These are phyloP conservation scores for Scomber japonicus DNA, from an alignment of 2,113 vertebrate species.

Conservation along the genomic window DNA sequence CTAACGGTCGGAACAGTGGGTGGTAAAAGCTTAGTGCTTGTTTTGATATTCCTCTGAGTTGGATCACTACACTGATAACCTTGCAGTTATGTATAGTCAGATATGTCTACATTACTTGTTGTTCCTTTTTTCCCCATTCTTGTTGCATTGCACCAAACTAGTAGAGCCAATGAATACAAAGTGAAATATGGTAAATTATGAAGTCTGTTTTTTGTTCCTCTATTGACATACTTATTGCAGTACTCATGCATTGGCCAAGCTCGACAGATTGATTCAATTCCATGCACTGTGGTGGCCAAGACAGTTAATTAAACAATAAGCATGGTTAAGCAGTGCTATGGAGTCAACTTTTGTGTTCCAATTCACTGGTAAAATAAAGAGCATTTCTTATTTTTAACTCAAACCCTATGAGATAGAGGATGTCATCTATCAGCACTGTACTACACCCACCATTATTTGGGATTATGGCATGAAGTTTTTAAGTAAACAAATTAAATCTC, in stretches of 20 bases:
- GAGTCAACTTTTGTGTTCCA: constrained; percentile 14
- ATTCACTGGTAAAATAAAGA: constrained; percentile 5
- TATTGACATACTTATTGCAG: constrained; percentile 18
- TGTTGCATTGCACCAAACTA: neutral
- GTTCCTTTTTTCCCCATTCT: neutral
- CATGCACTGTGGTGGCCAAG: constrained; percentile 10
- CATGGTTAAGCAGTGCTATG: constrained; percentile 14
- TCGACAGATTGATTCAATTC: constrained; percentile 34
- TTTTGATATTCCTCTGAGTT: neutral
- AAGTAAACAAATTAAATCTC: neutral
- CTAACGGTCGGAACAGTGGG: neutral
- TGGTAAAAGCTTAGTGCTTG: neutral
- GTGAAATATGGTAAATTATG: neutral
- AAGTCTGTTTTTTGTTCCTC: constrained; percentile 5
- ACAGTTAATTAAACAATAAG: constrained; percentile 48
- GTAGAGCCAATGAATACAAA: neutral
- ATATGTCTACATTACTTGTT: neutral
- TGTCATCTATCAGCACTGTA: neutral
- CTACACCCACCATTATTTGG: neutral
- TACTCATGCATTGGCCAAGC: constrained; percentile 4
- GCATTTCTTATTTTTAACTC: neutral
- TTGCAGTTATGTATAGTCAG: neutral
- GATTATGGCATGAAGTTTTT: neutral
- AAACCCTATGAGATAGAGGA: neutral
- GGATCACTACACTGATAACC: too few species aligned